Evolutionary conservation across 1,140 invertebrate species (phyloP), one percentile per base, ranked within the genome.

Genomic region (Aphidius ervi): DNA sequence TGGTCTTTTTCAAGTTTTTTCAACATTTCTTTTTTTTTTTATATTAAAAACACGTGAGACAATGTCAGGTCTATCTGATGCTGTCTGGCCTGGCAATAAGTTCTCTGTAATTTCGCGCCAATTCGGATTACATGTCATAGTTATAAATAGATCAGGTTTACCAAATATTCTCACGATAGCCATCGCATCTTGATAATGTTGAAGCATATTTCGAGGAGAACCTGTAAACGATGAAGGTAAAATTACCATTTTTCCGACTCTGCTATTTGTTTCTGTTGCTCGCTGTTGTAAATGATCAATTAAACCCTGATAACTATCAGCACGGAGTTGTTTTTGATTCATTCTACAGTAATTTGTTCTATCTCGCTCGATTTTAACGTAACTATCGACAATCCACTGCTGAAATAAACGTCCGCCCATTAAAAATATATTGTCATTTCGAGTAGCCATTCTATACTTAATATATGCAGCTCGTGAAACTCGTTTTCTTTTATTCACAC

Each of bases 151-250:
- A 67, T 74, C 70, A 58, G 75, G 70, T 66, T 57, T 62, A n/a
- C 74, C 75, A 65, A 72, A 78, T 61, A 70, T 56, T 49, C 73
- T 61, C 9, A 81, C 79, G 62, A 79, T 80, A 10, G 76, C 68
- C 70, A 72, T 80, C 65, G 63, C 67, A 68, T 79, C 74, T 65
- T 76, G 76, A 59, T 67, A 65, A 62, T 75, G 70, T 67, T 80
- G 69, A 47, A 78, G 71, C 75, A 78, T 76, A 63, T 79, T 59
- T 41, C 74, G 68, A 62, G 70, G 73, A 63, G 73, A 74, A 46
- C 72, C 76, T 41, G 59, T 67, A 62, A 65, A 79, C 39, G 70
- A 70, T 47, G 72, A 65, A 60, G 74, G 74, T 49, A 75, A 62
- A 64, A 79, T 76, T 52, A 67, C 57, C 71, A 48, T 31, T 64